Conservation (phyloP, 2,113 vertebrate genomes). For the Pseudonaja textilis region DNA sequence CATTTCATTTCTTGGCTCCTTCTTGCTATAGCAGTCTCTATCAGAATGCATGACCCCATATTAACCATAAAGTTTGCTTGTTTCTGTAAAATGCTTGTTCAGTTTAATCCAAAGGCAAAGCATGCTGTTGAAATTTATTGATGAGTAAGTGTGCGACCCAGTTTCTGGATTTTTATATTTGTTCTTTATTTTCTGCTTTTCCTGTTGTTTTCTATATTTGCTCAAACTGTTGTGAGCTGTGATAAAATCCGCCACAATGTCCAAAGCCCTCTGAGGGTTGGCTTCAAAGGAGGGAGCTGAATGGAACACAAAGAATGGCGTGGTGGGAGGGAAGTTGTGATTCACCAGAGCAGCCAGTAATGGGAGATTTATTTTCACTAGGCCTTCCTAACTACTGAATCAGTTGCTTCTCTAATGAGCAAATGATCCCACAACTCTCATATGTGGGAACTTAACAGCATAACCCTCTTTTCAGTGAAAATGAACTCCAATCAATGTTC, state of each 20-base stretch:
- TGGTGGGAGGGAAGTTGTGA: constrained; percentile 31
- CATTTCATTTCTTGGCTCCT: constrained; percentile 30
- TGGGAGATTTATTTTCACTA: constrained; percentile 50
- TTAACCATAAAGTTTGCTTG: constrained; percentile 43
- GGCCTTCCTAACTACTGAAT: constrained; percentile 41
- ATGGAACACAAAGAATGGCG: constrained; percentile 23
- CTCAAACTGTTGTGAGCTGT: constrained; percentile 42
- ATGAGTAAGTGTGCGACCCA: constrained; percentile 30
- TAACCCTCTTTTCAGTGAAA: constrained; percentile 22
- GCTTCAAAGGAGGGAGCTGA: constrained; percentile 37
- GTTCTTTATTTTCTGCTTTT: constrained; percentile 53
- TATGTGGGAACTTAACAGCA: constrained; percentile 37
- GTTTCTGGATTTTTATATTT: constrained; percentile 53
- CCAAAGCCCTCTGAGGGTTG: constrained; percentile 28
- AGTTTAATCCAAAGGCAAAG: constrained; percentile 44
- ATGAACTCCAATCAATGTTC: constrained; percentile 9
- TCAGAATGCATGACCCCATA: not conserved
- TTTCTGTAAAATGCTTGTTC: constrained; percentile 36
- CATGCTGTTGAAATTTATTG: constrained; percentile 24
- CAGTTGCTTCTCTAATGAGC: constrained; percentile 39
- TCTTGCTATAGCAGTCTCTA: not conserved
- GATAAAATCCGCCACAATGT: constrained; percentile 53
- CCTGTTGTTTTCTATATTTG: constrained; percentile 54
- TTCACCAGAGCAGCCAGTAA: constrained; percentile 50
- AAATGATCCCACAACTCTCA: constrained; percentile 47